Evolutionary conservation across 2,888 invertebrate genomes (phyloP), one percentile per base, ranked within the genome.

Genomic region (Andrena chrysosceles): DNA sequence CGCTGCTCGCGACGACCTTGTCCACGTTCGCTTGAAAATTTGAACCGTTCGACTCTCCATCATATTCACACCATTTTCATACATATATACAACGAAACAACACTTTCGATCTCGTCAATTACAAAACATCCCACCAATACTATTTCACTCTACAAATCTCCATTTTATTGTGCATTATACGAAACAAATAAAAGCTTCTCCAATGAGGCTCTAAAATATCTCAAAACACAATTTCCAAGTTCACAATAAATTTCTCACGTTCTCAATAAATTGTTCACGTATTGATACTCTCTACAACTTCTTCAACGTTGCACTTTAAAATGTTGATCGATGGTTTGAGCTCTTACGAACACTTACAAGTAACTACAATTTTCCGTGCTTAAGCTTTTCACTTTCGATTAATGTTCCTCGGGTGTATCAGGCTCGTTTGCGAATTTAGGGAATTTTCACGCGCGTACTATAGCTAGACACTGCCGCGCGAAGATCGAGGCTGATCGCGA

Each of bases 1-100:
- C 48, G 49, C 31, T 49, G 33, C 7, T 20, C 60, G 48, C 54
- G 48, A 68, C 23, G 76, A 82, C 76, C 82, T 79, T 68, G 73
- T 33, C 10, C 48, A 60, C 62, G 62, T 52, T 20, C 48, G 23
- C 10, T 42, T 26, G 20, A 33, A 74, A 78, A 74, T 48, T 49
- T 68, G 26, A 49, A 60, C n/a, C 23, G 26, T 56, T 20, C 42
- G 42, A 16, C 42, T 42, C 42, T 42, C 16, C 42, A 42, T 42
- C 33, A 56, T 52, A 35, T 59, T 54, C 70, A 1, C 66, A 35
- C 52, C 66, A 54, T 29, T 13, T 48, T 68, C 52, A 68, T 48
- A 23, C 62, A 7, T 35, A 29, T 54, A 48, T 48, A 49, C 48
- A 29, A 26, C 33, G 10, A 42, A 31, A 7, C 52, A 23, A 0